Evolutionary conservation across 2,797 vertebrate species (phyloP).

Genomic region (Acanthopagrus latus): DNA sequence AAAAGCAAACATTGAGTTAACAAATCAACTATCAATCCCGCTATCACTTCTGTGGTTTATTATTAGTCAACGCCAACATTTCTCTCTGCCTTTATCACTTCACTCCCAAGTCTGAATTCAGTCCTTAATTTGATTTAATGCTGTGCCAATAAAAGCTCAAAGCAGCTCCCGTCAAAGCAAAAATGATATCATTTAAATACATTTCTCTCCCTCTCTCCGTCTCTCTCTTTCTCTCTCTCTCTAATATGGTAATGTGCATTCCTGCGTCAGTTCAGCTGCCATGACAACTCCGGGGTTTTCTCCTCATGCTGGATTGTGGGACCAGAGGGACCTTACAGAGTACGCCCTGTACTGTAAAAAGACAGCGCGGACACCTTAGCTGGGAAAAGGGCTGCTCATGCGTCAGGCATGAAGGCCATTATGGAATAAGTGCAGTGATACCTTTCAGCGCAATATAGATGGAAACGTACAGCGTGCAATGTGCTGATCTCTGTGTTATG

Average conservation of each 20-base stretch:
- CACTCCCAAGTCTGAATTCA: slow-evolving; percentile 47
- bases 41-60: neutral
- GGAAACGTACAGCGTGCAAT: neutral
- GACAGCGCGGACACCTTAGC: slow-evolving; percentile 19
- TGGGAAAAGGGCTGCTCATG: slow-evolving; percentile 20
- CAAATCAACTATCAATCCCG: neutral
- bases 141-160: slow-evolving; percentile 39
- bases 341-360: slow-evolving; percentile 37
- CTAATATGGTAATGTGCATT: slow-evolving; percentile 70
- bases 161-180: slow-evolving; percentile 37
- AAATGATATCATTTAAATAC: slow-evolving; percentile 47
- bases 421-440: slow-evolving; percentile 17
- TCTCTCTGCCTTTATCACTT: slow-evolving; percentile 17
- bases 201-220: slow-evolving; percentile 22
- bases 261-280: slow-evolving; percentile 74
- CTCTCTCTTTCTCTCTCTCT: neutral
- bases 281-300: slow-evolving; percentile 75
- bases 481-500: neutral
- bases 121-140: slow-evolving; percentile 42
- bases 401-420: slow-evolving; percentile 22
- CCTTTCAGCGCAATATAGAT: neutral
- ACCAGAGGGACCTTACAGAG: slow-evolving; percentile 44
- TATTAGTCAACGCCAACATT: neutral
- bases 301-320: slow-evolving; percentile 39
- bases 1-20: slow-evolving; percentile 7